Conservation (phyloP, 2,888 invertebrate genomes). For the Meta bourneti region DNA sequence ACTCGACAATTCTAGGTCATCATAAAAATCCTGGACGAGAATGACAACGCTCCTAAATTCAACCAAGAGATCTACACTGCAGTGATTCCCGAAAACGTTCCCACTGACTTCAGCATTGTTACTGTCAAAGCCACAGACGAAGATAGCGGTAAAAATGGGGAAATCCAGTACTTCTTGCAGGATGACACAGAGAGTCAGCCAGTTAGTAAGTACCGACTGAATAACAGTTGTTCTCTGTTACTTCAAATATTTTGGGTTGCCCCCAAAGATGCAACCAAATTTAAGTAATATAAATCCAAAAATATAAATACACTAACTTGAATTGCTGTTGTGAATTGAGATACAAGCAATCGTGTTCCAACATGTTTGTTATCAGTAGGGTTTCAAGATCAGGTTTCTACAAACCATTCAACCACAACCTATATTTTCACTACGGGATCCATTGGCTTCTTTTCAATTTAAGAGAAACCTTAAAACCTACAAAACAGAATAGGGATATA, state of each 20-base stretch:
- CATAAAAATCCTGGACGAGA: constrained; percentile 88
- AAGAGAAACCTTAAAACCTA: too few species aligned
- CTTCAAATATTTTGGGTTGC: too few species aligned
- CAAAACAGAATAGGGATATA: too few species aligned
- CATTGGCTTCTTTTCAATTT: too few species aligned
- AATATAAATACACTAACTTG: background rate
- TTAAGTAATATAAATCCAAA: too few species aligned
- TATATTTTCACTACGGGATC: too few species aligned
- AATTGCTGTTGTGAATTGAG: too few species aligned
- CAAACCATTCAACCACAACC: too few species aligned
- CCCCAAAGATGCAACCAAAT: too few species aligned
- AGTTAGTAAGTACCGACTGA: constrained; percentile 47
- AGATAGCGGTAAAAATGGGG: constrained; percentile 84
- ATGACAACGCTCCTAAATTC: constrained; percentile 86
- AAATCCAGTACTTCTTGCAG: constrained; percentile 56
- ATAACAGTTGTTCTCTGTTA: background rate
- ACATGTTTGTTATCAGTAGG: too few species aligned
- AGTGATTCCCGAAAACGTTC: constrained; percentile 76
- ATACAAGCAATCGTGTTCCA: too few species aligned
- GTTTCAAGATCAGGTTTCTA: too few species aligned
- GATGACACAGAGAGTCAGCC: constrained; percentile 56
- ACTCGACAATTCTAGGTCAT: constrained; percentile 81
- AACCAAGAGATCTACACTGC: constrained; percentile 75
- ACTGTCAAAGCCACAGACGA: constrained; percentile 86
- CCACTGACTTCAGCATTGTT: constrained; percentile 73